Conservation (phyloP, 2,888 invertebrate species). For the Folsomia candida region DNA sequence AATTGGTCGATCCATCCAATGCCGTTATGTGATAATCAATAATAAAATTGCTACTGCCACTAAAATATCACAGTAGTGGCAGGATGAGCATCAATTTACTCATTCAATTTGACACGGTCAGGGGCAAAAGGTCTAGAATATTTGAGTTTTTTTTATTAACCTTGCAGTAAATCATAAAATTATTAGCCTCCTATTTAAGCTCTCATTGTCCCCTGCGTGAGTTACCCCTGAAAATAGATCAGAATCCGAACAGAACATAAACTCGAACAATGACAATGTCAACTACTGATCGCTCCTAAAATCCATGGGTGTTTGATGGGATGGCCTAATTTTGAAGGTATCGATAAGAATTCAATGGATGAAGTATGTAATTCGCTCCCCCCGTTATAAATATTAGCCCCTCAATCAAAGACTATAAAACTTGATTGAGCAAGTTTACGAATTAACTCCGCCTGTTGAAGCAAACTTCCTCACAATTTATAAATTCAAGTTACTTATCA, state of each 20-base stretch:
- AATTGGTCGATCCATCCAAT: neutral
- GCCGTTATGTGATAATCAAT: neutral
- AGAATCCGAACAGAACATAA: neutral
- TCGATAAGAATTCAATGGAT: too few species aligned
- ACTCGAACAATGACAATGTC: neutral
- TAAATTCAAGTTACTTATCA: neutral
- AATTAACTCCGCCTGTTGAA: too few species aligned
- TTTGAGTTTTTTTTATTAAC: neutral
- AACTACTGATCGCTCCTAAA: neutral
- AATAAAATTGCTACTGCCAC: neutral
- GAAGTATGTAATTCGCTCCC: too few species aligned
- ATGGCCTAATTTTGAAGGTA: too few species aligned
- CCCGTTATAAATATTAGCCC: too few species aligned
- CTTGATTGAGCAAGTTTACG: too few species aligned
- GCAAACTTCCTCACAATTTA: neutral
- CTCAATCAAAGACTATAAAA: too few species aligned
- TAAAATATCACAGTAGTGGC: neutral
- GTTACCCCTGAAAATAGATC: neutral
- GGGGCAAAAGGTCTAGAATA: neutral
- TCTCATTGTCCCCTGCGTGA: neutral
- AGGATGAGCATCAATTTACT: too few species aligned
- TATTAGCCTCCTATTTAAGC: conserved; percentile 15
- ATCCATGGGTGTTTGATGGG: neutral
- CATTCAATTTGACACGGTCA: neutral
- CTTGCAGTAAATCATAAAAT: conserved; percentile 17